Conservation (phyloP, 2,113 vertebrate genomes). For the Opisthocomus hoazin region DNA sequence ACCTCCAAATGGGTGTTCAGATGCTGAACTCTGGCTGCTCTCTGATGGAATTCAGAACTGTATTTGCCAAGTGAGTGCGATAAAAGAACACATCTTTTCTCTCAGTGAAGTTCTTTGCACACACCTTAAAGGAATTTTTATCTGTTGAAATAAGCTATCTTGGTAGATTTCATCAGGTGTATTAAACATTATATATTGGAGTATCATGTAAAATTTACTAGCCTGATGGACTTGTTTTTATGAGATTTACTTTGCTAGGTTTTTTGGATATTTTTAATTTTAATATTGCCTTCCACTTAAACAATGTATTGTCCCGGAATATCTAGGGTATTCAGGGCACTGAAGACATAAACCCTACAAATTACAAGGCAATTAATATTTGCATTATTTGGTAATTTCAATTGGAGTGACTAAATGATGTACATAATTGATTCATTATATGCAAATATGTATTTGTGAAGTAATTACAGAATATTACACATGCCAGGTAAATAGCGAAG, state of each 20-base stretch:
- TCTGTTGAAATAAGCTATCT: neutral
- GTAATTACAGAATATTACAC: neutral
- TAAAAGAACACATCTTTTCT: neutral
- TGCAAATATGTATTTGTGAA: conserved; percentile 31
- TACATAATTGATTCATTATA: conserved; percentile 40
- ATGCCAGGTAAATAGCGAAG: neutral
- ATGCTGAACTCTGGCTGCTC: neutral
- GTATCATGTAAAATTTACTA: neutral
- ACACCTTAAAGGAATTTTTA: neutral
- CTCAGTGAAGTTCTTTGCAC: neutral
- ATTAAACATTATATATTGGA: neutral
- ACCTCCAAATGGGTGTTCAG: neutral
- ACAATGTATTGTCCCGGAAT: neutral
- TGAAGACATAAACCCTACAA: neutral
- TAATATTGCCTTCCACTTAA: neutral
- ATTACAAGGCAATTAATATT: conserved; percentile 19
- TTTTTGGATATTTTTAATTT: neutral
- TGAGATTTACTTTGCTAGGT: neutral
- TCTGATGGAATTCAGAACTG: neutral
- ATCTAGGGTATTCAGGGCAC: neutral
- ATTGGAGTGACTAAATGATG: neutral
- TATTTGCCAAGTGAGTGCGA: neutral
- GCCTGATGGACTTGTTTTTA: neutral
- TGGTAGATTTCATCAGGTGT: neutral
- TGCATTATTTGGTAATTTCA: conserved; percentile 15